A percentile compares a stretch with the other conserved stretches of the same genome.
Conservation (phyloP, 2,797 vertebrate genomes). For the Momotus momota region DNA sequence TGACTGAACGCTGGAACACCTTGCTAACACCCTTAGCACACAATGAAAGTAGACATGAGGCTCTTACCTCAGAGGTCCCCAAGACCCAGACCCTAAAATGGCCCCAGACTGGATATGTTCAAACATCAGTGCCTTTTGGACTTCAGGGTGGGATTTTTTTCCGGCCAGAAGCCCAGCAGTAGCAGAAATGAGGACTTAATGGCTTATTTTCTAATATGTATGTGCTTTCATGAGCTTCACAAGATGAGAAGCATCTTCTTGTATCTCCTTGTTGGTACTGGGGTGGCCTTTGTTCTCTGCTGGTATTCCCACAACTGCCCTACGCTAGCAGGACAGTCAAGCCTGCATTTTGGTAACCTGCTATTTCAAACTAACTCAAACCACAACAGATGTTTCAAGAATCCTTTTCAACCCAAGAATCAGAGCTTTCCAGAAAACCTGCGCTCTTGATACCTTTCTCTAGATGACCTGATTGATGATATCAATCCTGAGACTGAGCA, state of each 20-base stretch:
- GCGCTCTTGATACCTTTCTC: neutral
- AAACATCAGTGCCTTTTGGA: neutral
- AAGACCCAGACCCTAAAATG: neutral
- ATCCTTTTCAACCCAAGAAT: neutral
- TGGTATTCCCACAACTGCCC: neutral
- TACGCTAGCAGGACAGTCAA: neutral
- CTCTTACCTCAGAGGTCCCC: neutral
- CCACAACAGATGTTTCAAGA: neutral
- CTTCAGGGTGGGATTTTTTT: neutral
- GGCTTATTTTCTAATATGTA: neutral
- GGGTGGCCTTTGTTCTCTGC: neutral
- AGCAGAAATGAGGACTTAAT: neutral
- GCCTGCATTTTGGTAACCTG: neutral
- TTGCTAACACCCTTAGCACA: neutral
- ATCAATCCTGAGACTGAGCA: neutral
- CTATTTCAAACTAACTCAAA: neutral
- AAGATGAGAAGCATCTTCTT: neutral
- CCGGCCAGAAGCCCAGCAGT: neutral
- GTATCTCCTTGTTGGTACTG: neutral
- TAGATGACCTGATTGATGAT: neutral
- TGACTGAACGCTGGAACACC: rapidly evolving
- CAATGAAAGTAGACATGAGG: neutral
- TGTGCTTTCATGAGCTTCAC: neutral
- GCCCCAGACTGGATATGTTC: neutral
- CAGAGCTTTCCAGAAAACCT: neutral